Evolutionary conservation across 2,113 vertebrate genomes (phyloP), one percentile per base, ranked within the genome.

Genomic region (Chunga burmeisteri): DNA sequence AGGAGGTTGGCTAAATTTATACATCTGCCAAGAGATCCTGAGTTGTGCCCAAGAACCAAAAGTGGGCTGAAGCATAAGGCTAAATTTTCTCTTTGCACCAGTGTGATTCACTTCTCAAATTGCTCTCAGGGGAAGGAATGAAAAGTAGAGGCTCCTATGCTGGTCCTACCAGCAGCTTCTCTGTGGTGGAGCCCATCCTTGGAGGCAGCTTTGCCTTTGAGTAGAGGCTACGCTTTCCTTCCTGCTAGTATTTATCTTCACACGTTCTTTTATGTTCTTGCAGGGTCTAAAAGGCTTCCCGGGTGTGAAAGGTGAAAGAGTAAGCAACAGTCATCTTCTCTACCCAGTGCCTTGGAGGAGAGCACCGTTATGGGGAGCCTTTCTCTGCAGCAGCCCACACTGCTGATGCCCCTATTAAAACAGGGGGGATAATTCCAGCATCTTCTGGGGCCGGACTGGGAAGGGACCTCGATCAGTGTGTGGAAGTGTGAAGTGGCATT

Each of bases 281-380:
- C 92, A 99, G 99, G 98, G 99, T 96, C 63, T 81, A 18, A 99
- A 98, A 95, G 99, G 99, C 6, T 93, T 98, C 21, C 94, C 90
- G 0, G 99, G 99, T 6, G 47, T 68, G 32, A 99, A 98, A 98
- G 99, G 99, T 7, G 97, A 98, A 96, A 98, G 98, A 95, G 99
- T 99, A 96, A 96, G 97, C 65, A n/a, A 29, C 5, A 21, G 4
- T 27, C 23, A 18, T 32, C 4, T 68, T 46, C 11, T 23, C 36
- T 71, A 46, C 11, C 6, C 0, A 1, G 18, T 6, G 3, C 27
- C 56, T n/a, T 36, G 74, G 56, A 40, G 30, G 18, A 65, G 50
- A 47, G 21, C n/a, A 15, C n/a, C 4, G 0, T 11, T 42, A 47
- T 11, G 34, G 32, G 46, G 13, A 53, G 11, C 9, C 66, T 65